These are phyloP conservation scores for Drosophila orena DNA, from an alignment of 1,140 invertebrate genomes.

Conservation along the genomic window DNA sequence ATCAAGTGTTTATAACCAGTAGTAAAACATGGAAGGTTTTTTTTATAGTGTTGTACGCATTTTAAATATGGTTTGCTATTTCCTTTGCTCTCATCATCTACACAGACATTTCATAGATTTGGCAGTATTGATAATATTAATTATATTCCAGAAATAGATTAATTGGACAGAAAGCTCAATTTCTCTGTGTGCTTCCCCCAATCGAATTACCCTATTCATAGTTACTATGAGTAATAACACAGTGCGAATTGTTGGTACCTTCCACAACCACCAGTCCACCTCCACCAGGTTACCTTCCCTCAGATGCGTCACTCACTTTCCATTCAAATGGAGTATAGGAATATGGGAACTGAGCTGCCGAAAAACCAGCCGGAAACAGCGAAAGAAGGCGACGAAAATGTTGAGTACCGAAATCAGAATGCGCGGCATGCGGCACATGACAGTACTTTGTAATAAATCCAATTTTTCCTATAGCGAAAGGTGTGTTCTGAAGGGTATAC, in stretches of 20 bases:
- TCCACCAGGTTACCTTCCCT: neutral
- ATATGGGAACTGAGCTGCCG: neutral
- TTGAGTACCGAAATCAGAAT: slow-evolving; percentile 11
- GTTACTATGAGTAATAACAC: neutral
- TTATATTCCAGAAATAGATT: no score
- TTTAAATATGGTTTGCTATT: no score
- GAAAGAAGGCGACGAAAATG: slow-evolving; percentile 7
- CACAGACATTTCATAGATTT: no score
- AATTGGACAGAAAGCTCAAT: slow-evolving; percentile 1
- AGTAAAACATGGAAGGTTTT: no score
- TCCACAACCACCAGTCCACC: slow-evolving; percentile 3
- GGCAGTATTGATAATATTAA: no score
- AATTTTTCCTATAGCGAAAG: slow-evolving; percentile 42
- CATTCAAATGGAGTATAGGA: neutral
- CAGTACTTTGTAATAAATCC: slow-evolving; percentile 29
- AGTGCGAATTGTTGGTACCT: neutral
- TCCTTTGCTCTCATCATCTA: no score
- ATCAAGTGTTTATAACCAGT: neutral
- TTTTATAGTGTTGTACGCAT: no score
- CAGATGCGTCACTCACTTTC: slow-evolving; percentile 39
- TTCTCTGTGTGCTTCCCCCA: neutral
- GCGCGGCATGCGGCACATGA: slow-evolving; percentile 30
- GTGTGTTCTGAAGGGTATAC: slow-evolving; percentile 42
- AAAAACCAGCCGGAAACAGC: slow-evolving; percentile 43
- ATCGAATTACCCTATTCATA: neutral